Base-by-base conservation (phyloP, 1,140 invertebrate species). In the Sinella curviseta region DNA sequence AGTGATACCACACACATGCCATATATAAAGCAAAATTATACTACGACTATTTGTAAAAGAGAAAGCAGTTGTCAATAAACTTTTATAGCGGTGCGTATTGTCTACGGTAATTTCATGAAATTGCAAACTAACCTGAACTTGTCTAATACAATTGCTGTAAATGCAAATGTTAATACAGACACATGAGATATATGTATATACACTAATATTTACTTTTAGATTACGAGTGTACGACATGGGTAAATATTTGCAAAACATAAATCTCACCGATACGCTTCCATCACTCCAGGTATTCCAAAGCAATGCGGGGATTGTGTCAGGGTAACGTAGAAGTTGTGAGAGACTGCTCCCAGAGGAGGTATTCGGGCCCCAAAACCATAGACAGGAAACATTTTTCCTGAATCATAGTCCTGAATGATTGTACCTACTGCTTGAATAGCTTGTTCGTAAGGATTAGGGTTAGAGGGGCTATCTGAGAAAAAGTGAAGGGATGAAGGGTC, bases 351-450 rank as follows among this genome's bases (percentile, higher is more conserved):
- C 84, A 88, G 80, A 2, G 88, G 88, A 26, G 90, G 90, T 39
- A 90, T 80, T 77, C 87, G 83, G 1, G 90, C 90, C 77, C 90
- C 74, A 30, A 75, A 75, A 24, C 74, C 74, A 17, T 48, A 78
- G 14, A 79, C 89, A 60, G 90, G 89, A 85, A 90, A 90, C 85
- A 88, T 81, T 83, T 91, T 90, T 79, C 89, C 88, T 31, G 82
- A 83, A 81, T 89, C 88, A 83, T 92, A 92, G 84, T 92, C 90
- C 85, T 92, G 88, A 73, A 92, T 91, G 77, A 92, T 92, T 57
- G 90, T 87, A 0, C 90, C 91, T 1, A 92, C 90, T 75, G 90
- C 86, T 70, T 85, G 84, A 8, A 92, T 87, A 28, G 91, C 91
- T 76, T 87, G 87, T 82, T 89, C 88, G 83, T 92, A 92, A 79